Evolutionary conservation across 92 coral and sea anemone genomes (phyloP).

Genomic region (Epizoanthus stellaris): DNA sequence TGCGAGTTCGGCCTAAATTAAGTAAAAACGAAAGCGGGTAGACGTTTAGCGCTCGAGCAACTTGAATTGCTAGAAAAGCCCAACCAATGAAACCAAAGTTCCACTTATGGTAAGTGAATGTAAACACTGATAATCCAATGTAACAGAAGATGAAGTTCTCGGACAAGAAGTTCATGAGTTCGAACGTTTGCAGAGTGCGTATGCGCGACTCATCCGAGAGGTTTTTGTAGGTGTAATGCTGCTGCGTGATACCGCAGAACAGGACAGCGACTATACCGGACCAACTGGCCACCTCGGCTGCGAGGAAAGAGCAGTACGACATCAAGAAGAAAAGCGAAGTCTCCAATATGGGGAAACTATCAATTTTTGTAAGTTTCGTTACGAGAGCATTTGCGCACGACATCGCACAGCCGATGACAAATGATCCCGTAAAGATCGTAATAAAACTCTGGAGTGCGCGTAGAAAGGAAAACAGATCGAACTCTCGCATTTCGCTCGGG

Average conservation of each 20-base stretch:
- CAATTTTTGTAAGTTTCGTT: constrained; percentile 94
- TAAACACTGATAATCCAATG: constrained; percentile 94
- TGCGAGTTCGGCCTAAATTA: constrained; percentile 92
- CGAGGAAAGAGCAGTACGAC: constrained; percentile 94
- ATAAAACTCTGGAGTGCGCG: constrained; percentile 88
- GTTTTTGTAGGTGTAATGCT: constrained; percentile 95
- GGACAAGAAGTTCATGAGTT: constrained; percentile 89
- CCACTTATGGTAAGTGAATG: constrained; percentile 96
- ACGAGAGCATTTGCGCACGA: constrained; percentile 94
- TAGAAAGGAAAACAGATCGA: constrained; percentile 83
- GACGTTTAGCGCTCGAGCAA: constrained; percentile 85
- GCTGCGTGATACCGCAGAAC: constrained; percentile 97
- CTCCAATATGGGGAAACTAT: constrained; percentile 93
- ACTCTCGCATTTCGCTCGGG: constrained; percentile 92
- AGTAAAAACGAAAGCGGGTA: constrained; percentile 88
- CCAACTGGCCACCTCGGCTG: constrained; percentile 97
- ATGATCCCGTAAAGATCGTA: constrained; percentile 90
- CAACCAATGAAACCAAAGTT: constrained; percentile 92
- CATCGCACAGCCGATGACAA: constrained; percentile 91
- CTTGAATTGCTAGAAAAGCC: constrained; percentile 82
- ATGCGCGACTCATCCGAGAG: constrained; percentile 93
- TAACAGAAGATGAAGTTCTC: constrained; percentile 96
- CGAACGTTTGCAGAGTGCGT: constrained; percentile 90
- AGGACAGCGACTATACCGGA: constrained; percentile 96
- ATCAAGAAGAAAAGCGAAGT: constrained; percentile 91